A percentile compares a stretch with the other conserved stretches of the same genome.
Conservation (phyloP, 2,888 invertebrate species). For the Aradus depressus region DNA sequence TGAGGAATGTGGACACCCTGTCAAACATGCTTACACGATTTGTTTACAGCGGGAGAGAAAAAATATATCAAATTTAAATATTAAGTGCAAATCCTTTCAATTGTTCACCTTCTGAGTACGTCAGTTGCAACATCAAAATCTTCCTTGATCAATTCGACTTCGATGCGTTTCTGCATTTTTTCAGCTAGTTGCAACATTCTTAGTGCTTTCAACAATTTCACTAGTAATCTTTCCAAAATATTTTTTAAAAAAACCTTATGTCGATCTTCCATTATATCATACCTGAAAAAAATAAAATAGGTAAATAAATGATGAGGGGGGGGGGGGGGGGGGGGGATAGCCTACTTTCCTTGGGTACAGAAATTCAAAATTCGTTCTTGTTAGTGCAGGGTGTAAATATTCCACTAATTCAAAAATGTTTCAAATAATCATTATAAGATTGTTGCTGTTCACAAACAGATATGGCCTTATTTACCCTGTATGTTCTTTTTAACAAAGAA, state of each 20-base stretch:
- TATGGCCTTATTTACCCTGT: too few relatives aligned
- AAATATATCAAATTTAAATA: neutral
- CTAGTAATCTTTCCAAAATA: neutral
- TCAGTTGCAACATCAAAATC: neutral
- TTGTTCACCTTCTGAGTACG: slow-evolving; percentile 2
- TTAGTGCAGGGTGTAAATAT: too few relatives aligned
- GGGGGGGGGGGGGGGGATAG: too few relatives aligned
- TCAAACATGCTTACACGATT: too few relatives aligned
- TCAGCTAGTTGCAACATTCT: neutral
- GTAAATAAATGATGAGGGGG: neutral
- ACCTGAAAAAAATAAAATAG: neutral
- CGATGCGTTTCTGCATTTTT: neutral
- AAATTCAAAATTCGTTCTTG: too few relatives aligned
- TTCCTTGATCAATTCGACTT: neutral
- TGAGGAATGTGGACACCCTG: too few relatives aligned
- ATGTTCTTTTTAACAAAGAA: too few relatives aligned
- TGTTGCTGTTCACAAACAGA: too few relatives aligned
- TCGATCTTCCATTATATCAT: slow-evolving; percentile 6
- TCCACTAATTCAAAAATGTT: too few relatives aligned
- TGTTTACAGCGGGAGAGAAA: too few relatives aligned
- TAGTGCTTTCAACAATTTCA: neutral
- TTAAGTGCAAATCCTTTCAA: neutral
- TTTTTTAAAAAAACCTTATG: slow-evolving; percentile 3
- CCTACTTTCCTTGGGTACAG: too few relatives aligned
- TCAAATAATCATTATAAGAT: too few relatives aligned